Percentiles rank a stretch among this genome's conserved stretches.
Conservation (phyloP, 35 echinoderm and acorn worm species). For the Antedon bifida region DNA sequence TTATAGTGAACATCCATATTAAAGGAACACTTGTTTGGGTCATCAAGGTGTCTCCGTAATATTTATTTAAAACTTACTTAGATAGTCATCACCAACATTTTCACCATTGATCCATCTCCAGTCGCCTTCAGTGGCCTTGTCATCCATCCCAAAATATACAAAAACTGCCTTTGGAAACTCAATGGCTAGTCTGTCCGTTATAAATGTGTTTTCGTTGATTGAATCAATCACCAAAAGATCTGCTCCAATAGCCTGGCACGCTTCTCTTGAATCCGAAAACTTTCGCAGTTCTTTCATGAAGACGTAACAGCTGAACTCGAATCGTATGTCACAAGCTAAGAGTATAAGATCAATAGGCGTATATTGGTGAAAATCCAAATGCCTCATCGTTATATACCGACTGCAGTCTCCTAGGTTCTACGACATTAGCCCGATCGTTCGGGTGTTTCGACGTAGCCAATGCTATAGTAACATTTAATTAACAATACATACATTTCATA, state of each 20-base stretch:
- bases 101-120: neutral
- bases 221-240: neutral
- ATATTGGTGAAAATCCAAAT: too few relatives aligned
- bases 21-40: too few relatives aligned
- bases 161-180: neutral
- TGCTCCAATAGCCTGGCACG: neutral
- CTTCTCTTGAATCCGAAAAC: neutral
- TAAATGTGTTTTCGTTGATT: neutral
- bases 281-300: neutral
- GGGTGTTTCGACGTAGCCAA: too few relatives aligned
- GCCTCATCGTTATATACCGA: too few relatives aligned
- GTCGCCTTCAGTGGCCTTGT: neutral
- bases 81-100: neutral
- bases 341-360: too few relatives aligned
- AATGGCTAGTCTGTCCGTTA: neutral
- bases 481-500: too few relatives aligned
- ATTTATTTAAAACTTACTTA: neutral
- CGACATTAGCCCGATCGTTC: too few relatives aligned
- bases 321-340: neutral
- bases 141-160: neutral
- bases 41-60: too few relatives aligned
- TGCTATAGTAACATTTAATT: too few relatives aligned
- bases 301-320: neutral
- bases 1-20: too few relatives aligned
- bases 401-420: too few relatives aligned